Conservation (phyloP, 2,113 vertebrate genomes). For the Casuarius casuarius region DNA sequence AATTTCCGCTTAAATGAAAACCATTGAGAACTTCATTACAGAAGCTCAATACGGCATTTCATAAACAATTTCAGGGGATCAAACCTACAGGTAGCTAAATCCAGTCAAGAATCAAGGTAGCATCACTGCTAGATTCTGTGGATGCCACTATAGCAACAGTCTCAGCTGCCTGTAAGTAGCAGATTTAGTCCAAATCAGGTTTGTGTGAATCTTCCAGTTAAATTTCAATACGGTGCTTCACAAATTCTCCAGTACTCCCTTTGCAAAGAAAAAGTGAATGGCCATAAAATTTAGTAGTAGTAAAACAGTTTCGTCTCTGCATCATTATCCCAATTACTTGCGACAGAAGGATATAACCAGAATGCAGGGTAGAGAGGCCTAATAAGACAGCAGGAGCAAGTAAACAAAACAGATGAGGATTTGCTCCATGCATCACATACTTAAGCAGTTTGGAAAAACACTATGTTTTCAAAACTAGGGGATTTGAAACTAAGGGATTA, state of each 20-base stretch:
- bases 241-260: neutral
- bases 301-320: neutral
- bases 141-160: neutral
- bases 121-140: neutral
- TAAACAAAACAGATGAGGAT: neutral
- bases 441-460: neutral
- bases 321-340: neutral
- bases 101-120: neutral
- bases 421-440: neutral
- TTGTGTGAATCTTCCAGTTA: neutral
- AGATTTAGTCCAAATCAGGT: neutral
- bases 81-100: neutral
- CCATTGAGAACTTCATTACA: neutral
- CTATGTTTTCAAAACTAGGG: neutral
- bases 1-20: neutral
- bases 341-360: neutral
- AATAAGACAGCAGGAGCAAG: neutral
- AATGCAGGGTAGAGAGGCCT: neutral
- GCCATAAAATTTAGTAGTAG: neutral
- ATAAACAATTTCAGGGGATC: neutral
- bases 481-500: slow-evolving; percentile 33
- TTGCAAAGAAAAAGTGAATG: neutral
- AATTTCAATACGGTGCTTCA: neutral
- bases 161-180: neutral
- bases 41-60: neutral